phyloP scores from a whole-genome alignment of 2,888 invertebrate genomes.

The Molanna angustata region DNA sequence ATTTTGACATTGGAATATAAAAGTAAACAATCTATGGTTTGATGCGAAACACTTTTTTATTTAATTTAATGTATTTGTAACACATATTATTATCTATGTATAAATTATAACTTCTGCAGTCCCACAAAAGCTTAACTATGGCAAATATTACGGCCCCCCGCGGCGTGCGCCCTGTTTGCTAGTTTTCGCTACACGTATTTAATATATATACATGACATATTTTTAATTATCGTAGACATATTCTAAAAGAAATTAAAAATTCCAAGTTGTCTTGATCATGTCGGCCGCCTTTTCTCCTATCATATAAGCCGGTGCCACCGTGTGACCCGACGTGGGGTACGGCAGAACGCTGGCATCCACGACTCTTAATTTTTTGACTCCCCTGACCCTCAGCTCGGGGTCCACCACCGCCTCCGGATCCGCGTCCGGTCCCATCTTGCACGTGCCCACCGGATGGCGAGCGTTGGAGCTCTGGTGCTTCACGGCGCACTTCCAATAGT shows the following conservation, averaged over 20 bases:
- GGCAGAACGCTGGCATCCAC: constrained; percentile 69
- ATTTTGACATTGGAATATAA: too few relatives aligned
- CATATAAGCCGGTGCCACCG: constrained; percentile 67
- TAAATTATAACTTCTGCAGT: too few relatives aligned
- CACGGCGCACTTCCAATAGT: constrained; percentile 69
- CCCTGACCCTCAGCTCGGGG: constrained; percentile 59
- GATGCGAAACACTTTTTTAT: too few relatives aligned
- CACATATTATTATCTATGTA: too few relatives aligned
- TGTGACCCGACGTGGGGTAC: constrained; percentile 61
- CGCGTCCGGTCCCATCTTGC: constrained; percentile 65
- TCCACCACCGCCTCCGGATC: constrained; percentile 65
- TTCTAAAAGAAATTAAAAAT: not conserved
- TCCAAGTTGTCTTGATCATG: constrained; percentile 57
- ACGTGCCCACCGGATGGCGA: constrained; percentile 66
- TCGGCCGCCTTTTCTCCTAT: constrained; percentile 71
- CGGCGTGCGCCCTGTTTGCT: too few relatives aligned
- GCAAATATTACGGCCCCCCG: too few relatives aligned
- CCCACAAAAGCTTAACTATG: too few relatives aligned
- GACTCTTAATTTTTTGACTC: constrained; percentile 58
- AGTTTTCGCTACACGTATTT: too few relatives aligned
- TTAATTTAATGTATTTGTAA: too few relatives aligned
- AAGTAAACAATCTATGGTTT: too few relatives aligned
- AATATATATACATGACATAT: too few relatives aligned
- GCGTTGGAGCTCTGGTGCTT: constrained; percentile 58
- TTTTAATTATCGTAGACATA: too few relatives aligned